Conservation (phyloP, 2,113 vertebrate genomes). For the Lutjanus erythropterus region DNA sequence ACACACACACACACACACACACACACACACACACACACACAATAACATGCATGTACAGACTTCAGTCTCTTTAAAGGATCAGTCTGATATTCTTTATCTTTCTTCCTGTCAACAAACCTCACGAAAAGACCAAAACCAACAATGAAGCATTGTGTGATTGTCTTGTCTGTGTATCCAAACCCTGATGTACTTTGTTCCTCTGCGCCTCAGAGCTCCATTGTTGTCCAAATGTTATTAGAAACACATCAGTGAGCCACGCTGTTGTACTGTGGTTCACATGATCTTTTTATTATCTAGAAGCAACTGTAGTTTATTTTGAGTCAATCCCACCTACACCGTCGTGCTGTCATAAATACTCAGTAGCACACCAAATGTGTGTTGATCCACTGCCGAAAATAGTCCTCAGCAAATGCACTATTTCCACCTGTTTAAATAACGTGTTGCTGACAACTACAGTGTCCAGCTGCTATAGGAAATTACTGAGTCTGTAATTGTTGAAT, state of each 20-base stretch:
- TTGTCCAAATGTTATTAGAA: neutral
- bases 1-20: constrained; percentile 9
- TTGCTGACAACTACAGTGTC: neutral
- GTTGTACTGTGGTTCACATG: no score
- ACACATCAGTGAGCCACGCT: neutral
- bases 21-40: constrained; percentile 4
- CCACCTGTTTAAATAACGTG: neutral
- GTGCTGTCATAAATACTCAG: neutral
- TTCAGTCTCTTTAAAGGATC: neutral
- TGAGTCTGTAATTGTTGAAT: no score
- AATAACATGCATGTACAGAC: constrained; percentile 7
- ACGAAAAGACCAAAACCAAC: no score
- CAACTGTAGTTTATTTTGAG: neutral
- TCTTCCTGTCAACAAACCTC: neutral
- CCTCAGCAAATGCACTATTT: neutral
- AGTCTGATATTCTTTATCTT: neutral
- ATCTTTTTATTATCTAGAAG: neutral
- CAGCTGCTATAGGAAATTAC: neutral
- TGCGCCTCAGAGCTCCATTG: neutral
- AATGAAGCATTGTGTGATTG: neutral
- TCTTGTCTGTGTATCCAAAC: neutral
- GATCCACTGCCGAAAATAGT: constrained; percentile 1
- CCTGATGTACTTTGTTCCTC: neutral
- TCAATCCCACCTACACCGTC: neutral
- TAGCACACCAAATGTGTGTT: neutral